phyloP scores from a whole-genome alignment of 2,888 invertebrate genomes.

The Meteorus colon region DNA sequence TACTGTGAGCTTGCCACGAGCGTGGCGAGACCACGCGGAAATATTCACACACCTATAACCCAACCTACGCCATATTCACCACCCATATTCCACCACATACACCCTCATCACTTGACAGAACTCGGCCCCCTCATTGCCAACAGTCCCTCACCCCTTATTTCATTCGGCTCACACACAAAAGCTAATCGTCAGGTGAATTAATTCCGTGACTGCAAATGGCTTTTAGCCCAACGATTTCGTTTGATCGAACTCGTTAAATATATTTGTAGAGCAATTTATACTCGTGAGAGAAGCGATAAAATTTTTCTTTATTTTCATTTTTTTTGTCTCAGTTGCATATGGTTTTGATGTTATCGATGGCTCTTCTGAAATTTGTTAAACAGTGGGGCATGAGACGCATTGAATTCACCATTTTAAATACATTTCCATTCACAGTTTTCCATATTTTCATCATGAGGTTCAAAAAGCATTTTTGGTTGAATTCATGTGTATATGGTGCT shows the following conservation, averaged over 20 bases:
- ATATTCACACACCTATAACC: constrained; percentile 4
- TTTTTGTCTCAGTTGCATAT: not conserved
- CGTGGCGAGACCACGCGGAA: constrained; percentile 37
- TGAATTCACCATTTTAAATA: not conserved
- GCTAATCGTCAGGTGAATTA: constrained; percentile 67
- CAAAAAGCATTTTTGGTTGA: too few species aligned
- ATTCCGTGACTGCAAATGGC: constrained; percentile 67
- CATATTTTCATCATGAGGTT: not conserved
- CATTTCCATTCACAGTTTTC: not conserved
- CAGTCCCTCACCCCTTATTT: constrained; percentile 37
- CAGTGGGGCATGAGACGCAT: not conserved
- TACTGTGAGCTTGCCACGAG: constrained; percentile 51
- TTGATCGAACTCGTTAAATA: not conserved
- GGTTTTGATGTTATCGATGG: not conserved
- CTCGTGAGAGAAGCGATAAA: not conserved
- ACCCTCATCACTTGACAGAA: constrained; percentile 53
- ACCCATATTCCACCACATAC: constrained; percentile 38
- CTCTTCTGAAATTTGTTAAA: not conserved
- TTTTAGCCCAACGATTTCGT: constrained; percentile 44
- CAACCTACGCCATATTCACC: constrained; percentile 44
- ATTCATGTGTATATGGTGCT: too few species aligned
- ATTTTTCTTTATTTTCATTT: not conserved
- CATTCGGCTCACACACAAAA: constrained; percentile 52
- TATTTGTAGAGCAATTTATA: not conserved
- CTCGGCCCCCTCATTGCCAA: constrained; percentile 11